A percentile compares a stretch with the other conserved stretches of the same genome.
phyloP scores from a whole-genome alignment of 92 coral and sea anemone genomes.

The Virgularia gustaviana region DNA sequence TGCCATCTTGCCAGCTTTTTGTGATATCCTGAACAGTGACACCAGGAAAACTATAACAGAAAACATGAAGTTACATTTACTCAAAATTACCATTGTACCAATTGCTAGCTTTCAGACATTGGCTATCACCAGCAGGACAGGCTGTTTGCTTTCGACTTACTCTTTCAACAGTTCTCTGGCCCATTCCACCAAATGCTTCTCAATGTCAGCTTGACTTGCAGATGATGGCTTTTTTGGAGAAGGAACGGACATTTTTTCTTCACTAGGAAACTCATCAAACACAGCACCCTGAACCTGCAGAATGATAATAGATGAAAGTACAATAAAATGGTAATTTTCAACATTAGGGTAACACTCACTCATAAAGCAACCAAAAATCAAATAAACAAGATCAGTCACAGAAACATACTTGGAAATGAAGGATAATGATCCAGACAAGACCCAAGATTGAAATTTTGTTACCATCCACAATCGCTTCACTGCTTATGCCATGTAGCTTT shows the following conservation, averaged over 20 bases:
- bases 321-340: no score
- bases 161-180: constrained; percentile 73
- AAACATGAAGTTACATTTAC: no score
- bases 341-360: not conserved
- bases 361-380: not conserved
- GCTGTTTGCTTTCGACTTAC: constrained; percentile 29
- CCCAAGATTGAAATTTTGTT: constrained; percentile 81
- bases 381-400: not conserved
- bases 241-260: not conserved
- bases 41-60: constrained; percentile 42
- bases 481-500: constrained; percentile 83
- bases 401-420: constrained; percentile 81
- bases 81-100: not conserved
- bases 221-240: constrained; percentile 47
- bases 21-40: constrained; percentile 64
- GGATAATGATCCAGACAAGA: constrained; percentile 84
- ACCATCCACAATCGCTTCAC: constrained; percentile 81
- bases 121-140: not conserved
- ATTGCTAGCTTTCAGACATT: not conserved
- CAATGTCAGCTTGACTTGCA: constrained; percentile 30
- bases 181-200: constrained; percentile 65
- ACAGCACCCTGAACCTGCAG: constrained; percentile 34
- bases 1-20: constrained; percentile 87
- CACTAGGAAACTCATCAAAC: not conserved
- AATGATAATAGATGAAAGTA: no score